A percentile compares a stretch with the other conserved stretches of the same genome.
phyloP scores from a whole-genome alignment of 2,888 invertebrate species.

The Lycaena phlaeas region DNA sequence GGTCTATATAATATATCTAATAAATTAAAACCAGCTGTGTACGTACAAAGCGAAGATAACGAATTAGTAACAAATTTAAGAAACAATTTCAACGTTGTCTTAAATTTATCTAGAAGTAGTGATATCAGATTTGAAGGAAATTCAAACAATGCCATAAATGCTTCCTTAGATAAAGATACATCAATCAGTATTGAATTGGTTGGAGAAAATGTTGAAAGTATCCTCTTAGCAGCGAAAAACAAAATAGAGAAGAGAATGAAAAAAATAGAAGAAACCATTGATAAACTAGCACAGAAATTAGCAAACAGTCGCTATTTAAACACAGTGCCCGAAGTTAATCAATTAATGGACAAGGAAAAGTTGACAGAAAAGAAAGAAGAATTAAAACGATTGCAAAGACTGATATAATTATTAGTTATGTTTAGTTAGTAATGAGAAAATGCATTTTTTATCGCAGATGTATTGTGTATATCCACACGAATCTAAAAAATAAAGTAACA shows the following conservation, averaged over 20 bases:
- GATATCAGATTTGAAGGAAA: conserved; percentile 27
- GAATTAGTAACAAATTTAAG: conserved; percentile 33
- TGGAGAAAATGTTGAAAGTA: conserved; percentile 32
- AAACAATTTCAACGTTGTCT: conserved; percentile 35
- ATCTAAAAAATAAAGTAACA: no score
- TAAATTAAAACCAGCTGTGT: conserved; percentile 48
- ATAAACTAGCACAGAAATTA: conserved; percentile 40
- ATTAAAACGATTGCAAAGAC: conserved; percentile 42
- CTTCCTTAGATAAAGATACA: conserved; percentile 37
- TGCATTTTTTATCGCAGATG: no score
- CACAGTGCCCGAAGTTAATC: conserved; percentile 31
- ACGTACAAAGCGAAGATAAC: conserved; percentile 33
- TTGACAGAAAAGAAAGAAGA: conserved; percentile 37
- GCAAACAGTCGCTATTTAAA: conserved; percentile 30
- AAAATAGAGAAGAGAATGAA: conserved; percentile 40
- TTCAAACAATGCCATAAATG: conserved; percentile 32
- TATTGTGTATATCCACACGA: no score
- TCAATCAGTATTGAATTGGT: conserved; percentile 41
- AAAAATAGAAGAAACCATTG: conserved; percentile 37
- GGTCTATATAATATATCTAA: conserved; percentile 69
- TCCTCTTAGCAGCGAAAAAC: conserved; percentile 33
- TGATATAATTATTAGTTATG: conserved; percentile 27
- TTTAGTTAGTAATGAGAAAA: no score
- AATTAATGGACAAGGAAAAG: conserved; percentile 37
- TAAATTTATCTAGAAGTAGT: conserved; percentile 37